Percentiles rank a stretch among this genome's conserved stretches.
Evolutionary conservation across 2,888 invertebrate genomes (phyloP).

Genomic region (Philaethria dido): DNA sequence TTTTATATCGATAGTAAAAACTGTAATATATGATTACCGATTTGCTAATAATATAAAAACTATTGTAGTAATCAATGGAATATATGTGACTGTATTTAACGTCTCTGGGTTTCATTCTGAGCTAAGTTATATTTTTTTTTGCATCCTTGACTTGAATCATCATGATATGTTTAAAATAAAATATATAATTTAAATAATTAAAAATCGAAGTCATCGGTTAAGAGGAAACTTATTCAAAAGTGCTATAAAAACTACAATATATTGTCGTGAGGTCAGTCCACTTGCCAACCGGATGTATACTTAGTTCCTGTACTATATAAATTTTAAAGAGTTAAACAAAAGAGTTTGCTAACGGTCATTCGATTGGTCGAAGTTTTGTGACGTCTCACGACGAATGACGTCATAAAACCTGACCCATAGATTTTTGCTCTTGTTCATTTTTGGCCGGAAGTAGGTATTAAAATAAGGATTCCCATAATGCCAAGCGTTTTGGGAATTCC

Average conservation of each 20-base stretch:
- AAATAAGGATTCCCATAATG: not conserved
- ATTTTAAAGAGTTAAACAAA: constrained; percentile 5
- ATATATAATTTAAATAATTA: no score
- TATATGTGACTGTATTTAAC: not conserved
- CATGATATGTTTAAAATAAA: no score
- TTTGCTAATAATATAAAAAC: constrained; percentile 15
- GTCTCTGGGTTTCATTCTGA: not conserved
- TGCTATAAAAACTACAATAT: not conserved
- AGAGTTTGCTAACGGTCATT: not conserved
- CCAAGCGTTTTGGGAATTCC: not conserved
- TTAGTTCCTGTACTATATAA: constrained; percentile 33
- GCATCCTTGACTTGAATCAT: no score
- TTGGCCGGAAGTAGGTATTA: not conserved
- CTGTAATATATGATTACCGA: no score
- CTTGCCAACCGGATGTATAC: constrained; percentile 39
- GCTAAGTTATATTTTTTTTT: not conserved
- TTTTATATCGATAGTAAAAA: no score
- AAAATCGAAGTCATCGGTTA: not conserved
- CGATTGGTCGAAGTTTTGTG: not conserved
- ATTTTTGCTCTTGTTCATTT: not conserved
- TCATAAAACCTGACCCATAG: constrained; percentile 7
- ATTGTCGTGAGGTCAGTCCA: constrained; percentile 33
- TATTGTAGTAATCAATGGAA: no score
- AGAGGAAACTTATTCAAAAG: not conserved
- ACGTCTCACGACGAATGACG: constrained; percentile 4